phyloP scores from a whole-genome alignment of 2,888 invertebrate genomes.

The Sphinx pinastri region DNA sequence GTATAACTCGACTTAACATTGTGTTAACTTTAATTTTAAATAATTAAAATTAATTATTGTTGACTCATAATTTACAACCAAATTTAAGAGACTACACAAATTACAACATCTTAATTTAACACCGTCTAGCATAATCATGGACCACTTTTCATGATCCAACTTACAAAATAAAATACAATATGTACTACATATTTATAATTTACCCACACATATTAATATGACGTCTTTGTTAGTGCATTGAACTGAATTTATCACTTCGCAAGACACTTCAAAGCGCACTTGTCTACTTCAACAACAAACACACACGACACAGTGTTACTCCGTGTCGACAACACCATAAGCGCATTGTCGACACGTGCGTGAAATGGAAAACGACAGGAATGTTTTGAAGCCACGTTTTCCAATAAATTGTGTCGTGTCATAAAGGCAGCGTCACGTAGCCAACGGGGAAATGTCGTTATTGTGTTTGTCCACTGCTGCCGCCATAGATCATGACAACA shows the following conservation, averaged over 20 bases:
- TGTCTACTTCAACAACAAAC: slow-evolving; percentile 31
- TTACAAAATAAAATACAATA: neutral
- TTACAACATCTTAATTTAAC: too few relatives aligned
- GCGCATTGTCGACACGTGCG: slow-evolving; percentile 31
- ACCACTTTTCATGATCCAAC: too few relatives aligned
- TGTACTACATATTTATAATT: slow-evolving; percentile 10
- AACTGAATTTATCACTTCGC: slow-evolving; percentile 44
- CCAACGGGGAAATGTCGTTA: slow-evolving; percentile 42
- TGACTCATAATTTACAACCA: too few relatives aligned
- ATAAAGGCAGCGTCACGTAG: slow-evolving; percentile 61
- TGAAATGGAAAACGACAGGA: slow-evolving; percentile 46
- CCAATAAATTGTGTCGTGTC: slow-evolving; percentile 66
- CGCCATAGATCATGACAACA: too few relatives aligned
- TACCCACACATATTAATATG: slow-evolving; percentile 21
- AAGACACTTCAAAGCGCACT: slow-evolving; percentile 43
- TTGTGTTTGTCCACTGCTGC: too few relatives aligned
- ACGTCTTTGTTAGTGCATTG: slow-evolving; percentile 40
- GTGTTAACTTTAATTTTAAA: too few relatives aligned
- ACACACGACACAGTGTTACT: slow-evolving; percentile 31
- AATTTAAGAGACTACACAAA: too few relatives aligned
- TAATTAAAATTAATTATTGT: too few relatives aligned
- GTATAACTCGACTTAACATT: too few relatives aligned
- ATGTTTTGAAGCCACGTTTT: slow-evolving; percentile 61
- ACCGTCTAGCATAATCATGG: too few relatives aligned
- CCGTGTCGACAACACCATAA: slow-evolving; percentile 27